Base-by-base conservation (phyloP, 2,113 vertebrate species). In the Nothocercus julius region DNA sequence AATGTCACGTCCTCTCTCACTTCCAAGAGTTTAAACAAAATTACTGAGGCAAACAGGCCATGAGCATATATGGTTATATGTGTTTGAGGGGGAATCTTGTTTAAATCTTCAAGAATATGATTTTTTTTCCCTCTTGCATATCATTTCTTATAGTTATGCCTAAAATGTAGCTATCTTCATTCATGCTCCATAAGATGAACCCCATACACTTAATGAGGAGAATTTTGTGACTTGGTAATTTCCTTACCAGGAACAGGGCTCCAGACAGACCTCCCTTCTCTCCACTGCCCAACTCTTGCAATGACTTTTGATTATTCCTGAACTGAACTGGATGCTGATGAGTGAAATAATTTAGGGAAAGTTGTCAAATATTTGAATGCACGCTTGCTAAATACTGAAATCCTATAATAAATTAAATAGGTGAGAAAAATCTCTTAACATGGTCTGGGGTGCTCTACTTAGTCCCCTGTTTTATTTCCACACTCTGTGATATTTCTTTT, bases 301-400 rank as follows among this genome's bases (percentile, higher is more conserved):
- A 7, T 11, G 79, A 61, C 61, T 87, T 91, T 18, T 59, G 76
- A 51, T 75, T 45, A 47, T 81, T 90, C 56, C 38, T 10, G 14
- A 49, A 42, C 67, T 67, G 72, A 77, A 82, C 82, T 83, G 89
- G 74, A 82, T 77, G 59, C 70, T 87, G 84, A 80, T 63, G 82
- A 82, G 40, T 85, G 82, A 85, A 96, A 93, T 95, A 6, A 76
- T 69, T 88, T 51, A 76, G 90, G 90, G 73, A 76, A 81, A 82
- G 59, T 84, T 95, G 90, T 86, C 82, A 85, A 68, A 73, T 76
- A 66, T 89, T 90, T 90, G 91, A 84, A 24, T 92, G 92, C 83
- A 62, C 68, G 84, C 79, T 90, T 91, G 76, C 80, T 96, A 94
- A 90, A 90, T 94, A 93, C 75, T 88, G 80, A 92, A 95, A 95